These are phyloP conservation scores for Zaprionus capensis DNA, from an alignment of 1,140 invertebrate species.

Conservation along the genomic window DNA sequence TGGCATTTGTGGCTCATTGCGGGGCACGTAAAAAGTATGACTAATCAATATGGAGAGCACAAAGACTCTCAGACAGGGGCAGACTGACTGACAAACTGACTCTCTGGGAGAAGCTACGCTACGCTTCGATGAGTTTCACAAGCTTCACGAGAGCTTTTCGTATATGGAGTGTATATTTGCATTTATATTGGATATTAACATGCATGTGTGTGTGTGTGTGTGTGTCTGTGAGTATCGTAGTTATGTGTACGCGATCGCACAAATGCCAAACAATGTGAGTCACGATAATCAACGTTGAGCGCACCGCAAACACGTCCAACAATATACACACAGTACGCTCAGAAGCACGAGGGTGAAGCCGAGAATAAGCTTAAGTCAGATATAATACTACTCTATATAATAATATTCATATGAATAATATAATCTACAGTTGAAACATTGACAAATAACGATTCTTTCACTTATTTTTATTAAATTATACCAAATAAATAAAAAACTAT, in stretches of 20 bases:
- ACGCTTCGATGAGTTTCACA: slow-evolving; percentile 52
- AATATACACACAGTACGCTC: slow-evolving; percentile 33
- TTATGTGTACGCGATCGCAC: slow-evolving; percentile 63
- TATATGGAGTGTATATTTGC: slow-evolving; percentile 51
- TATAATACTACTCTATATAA: background rate
- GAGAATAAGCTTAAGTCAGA: background rate
- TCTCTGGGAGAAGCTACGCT: slow-evolving; percentile 36
- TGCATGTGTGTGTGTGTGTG: slow-evolving; percentile 4
- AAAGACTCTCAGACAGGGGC: slow-evolving; percentile 34
- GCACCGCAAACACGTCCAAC: slow-evolving; percentile 70
- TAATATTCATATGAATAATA: background rate
- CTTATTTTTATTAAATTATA: no score
- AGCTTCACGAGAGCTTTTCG: slow-evolving; percentile 49
- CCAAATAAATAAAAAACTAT: background rate
- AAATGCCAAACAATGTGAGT: slow-evolving; percentile 80
- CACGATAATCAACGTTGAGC: slow-evolving; percentile 73
- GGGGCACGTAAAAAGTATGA: slow-evolving; percentile 50
- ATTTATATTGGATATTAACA: slow-evolving; percentile 50
- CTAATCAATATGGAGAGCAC: slow-evolving; percentile 49
- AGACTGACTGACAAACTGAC: background rate
- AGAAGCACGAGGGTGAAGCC: slow-evolving; percentile 26
- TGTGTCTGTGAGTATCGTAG: slow-evolving; percentile 42
- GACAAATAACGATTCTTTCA: no score
- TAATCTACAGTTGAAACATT: no score
- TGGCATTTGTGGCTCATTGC: slow-evolving; percentile 49